These are phyloP conservation scores for Platyscapa corneri DNA, from an alignment of 1,140 invertebrate genomes.

Conservation along the genomic window DNA sequence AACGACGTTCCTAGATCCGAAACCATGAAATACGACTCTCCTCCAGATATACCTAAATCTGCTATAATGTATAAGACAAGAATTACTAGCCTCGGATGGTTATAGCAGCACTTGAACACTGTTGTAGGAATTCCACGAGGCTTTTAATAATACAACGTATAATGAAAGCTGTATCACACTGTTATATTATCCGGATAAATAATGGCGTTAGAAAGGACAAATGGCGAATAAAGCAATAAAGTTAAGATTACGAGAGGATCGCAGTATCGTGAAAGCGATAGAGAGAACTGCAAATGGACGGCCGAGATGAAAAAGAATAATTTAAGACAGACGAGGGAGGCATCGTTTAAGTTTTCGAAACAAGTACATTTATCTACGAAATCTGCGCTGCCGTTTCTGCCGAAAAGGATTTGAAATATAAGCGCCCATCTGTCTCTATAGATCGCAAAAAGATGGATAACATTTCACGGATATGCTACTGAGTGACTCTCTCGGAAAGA, in stretches of 20 bases:
- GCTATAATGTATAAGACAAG: neutral
- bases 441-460: neutral
- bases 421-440: neutral
- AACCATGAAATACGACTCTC: neutral
- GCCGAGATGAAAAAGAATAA: neutral
- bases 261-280: neutral
- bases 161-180: neutral
- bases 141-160: neutral
- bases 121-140: neutral
- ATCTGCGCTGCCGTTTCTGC: neutral
- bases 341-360: neutral
- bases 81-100: neutral
- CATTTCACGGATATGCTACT: neutral
- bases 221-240: neutral
- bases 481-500: neutral
- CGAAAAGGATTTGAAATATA: neutral
- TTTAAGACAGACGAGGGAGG: neutral
- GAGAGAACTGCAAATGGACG: neutral
- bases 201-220: neutral
- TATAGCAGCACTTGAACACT: neutral
- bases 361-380: neutral
- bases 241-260: neutral
- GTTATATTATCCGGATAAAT: neutral
- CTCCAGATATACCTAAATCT: neutral
- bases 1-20: neutral